These are phyloP conservation scores for Setophaga coronata DNA, from an alignment of 2,113 vertebrate species.

Conservation along the genomic window DNA sequence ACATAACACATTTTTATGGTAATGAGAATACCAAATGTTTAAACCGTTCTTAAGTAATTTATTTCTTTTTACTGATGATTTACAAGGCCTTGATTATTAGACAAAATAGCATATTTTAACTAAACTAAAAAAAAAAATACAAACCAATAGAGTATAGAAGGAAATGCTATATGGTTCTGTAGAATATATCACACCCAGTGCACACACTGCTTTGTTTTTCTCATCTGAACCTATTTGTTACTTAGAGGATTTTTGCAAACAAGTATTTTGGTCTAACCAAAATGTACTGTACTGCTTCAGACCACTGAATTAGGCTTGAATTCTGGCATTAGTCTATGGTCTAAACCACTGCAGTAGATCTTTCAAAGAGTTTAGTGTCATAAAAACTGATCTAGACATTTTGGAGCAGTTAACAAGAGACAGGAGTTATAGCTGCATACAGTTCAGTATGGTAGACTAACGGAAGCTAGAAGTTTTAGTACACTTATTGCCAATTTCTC, in stretches of 20 bases:
- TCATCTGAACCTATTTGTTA: conserved; percentile 34
- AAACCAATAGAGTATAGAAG: conserved; percentile 64
- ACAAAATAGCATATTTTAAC: conserved; percentile 78
- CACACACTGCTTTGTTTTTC: conserved; percentile 37
- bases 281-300: conserved; percentile 44
- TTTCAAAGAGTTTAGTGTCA: conserved; percentile 55
- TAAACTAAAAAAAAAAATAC: conserved; percentile 60
- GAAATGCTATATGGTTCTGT: conserved; percentile 32
- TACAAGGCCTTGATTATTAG: conserved; percentile 79
- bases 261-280: conserved; percentile 52
- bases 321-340: conserved; percentile 62
- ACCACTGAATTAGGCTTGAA: conserved; percentile 40
- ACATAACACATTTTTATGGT: not conserved
- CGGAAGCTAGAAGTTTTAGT: conserved; percentile 65
- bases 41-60: conserved; percentile 73
- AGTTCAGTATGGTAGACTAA: conserved; percentile 56
- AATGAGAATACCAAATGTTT: conserved; percentile 46
- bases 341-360: conserved; percentile 57
- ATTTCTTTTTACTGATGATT: conserved; percentile 75
- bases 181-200: conserved; percentile 52
- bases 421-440: conserved; percentile 42
- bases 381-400: conserved; percentile 51
- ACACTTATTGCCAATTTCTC: conserved; percentile 73
- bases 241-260: not conserved
- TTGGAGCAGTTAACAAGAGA: conserved; percentile 53